Evolutionary conservation across 1,140 invertebrate species (phyloP).

Genomic region (Adoxophyes honmai): DNA sequence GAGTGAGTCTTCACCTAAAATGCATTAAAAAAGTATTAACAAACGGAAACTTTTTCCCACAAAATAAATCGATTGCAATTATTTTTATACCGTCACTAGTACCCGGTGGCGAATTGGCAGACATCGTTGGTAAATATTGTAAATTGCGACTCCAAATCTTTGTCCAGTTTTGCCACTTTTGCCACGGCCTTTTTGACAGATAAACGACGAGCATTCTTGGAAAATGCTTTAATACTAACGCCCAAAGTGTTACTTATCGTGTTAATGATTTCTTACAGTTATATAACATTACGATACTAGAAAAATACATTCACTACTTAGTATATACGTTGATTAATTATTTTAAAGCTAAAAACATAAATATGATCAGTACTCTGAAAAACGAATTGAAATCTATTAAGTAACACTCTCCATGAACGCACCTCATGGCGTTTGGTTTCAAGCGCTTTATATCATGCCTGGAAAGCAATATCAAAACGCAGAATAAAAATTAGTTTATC

Average conservation of each 20-base stretch:
- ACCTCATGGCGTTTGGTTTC: too few relatives aligned
- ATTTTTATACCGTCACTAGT: constrained; percentile 54
- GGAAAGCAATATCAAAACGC: too few relatives aligned
- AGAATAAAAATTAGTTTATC: too few relatives aligned
- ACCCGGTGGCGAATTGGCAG: constrained; percentile 63
- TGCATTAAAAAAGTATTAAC: neutral
- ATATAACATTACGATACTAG: neutral
- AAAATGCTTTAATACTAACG: constrained; percentile 22
- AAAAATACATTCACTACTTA: too few relatives aligned
- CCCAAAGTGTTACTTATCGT: neutral
- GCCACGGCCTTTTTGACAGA: constrained; percentile 63
- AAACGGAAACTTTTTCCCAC: neutral
- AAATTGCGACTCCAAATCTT: constrained; percentile 62
- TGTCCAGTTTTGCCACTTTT: constrained; percentile 53
- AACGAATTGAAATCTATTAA: too few relatives aligned
- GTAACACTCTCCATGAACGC: too few relatives aligned
- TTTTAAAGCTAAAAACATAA: too few relatives aligned
- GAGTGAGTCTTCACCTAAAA: constrained; percentile 40
- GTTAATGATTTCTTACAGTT: neutral
- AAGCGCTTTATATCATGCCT: too few relatives aligned
- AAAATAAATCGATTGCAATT: too few relatives aligned
- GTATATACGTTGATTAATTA: too few relatives aligned
- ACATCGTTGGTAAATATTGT: constrained; percentile 59
- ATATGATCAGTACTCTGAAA: too few relatives aligned
- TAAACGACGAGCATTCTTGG: constrained; percentile 54